A percentile compares a stretch with the other conserved stretches of the same genome.
Evolutionary conservation across 2,888 invertebrate genomes (phyloP).

Genomic region (Thyatira batis): DNA sequence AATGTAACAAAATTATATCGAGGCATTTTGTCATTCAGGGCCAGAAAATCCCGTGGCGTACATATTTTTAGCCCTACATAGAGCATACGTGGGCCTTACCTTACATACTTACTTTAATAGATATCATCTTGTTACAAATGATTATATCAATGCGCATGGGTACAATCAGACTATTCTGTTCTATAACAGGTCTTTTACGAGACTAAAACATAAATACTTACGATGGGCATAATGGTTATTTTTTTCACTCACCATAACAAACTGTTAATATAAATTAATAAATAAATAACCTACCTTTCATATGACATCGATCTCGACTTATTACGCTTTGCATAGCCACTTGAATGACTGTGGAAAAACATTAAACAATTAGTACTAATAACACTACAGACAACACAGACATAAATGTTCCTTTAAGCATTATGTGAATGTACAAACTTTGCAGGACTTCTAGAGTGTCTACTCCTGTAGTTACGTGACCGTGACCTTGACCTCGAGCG

Average conservation of each 20-base stretch:
- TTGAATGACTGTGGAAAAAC: slow-evolving; percentile 55
- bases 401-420: slow-evolving; percentile 12
- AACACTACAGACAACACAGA: neutral
- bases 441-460: slow-evolving; percentile 60
- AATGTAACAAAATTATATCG: no score
- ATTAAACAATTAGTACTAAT: slow-evolving; percentile 26
- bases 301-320: slow-evolving; percentile 69
- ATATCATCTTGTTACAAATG: no score
- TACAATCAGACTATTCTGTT: no score
- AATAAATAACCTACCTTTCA: slow-evolving; percentile 69
- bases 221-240: neutral
- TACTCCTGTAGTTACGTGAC: slow-evolving; percentile 45
- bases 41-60: no score
- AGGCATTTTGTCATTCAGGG: no score
- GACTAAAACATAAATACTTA: neutral
- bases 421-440: slow-evolving; percentile 62
- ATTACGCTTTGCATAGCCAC: slow-evolving; percentile 67
- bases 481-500: slow-evolving; percentile 55
- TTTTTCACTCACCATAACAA: slow-evolving; percentile 19
- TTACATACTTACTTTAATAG: no score
- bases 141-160: no score
- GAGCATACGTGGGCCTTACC: no score
- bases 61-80: no score
- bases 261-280: slow-evolving; percentile 22
- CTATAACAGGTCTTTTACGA: no score